A percentile compares a stretch with the other conserved stretches of the same genome.
phyloP scores from a whole-genome alignment of 1,140 invertebrate species.

The Drosophila lini region DNA sequence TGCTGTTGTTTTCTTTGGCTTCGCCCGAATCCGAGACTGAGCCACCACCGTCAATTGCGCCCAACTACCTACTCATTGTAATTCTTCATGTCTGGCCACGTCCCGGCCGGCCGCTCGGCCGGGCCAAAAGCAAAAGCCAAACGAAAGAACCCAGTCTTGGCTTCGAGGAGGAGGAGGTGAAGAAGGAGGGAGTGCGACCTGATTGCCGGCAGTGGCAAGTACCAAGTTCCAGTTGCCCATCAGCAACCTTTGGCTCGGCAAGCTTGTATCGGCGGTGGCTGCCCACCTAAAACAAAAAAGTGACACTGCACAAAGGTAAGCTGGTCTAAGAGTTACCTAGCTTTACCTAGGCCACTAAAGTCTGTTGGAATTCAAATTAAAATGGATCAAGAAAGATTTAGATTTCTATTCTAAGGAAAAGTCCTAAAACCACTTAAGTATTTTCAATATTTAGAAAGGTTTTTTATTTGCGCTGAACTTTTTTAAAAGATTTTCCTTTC shows the following conservation, averaged over 20 bases:
- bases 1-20: slow-evolving; percentile 18
- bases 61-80: slow-evolving; percentile 82
- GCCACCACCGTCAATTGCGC: slow-evolving; percentile 72
- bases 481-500: too few species aligned
- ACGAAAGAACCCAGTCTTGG: slow-evolving; percentile 8
- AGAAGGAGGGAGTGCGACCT: slow-evolving; percentile 60
- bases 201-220: slow-evolving; percentile 72
- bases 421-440: too few species aligned
- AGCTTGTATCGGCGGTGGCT: slow-evolving; percentile 49
- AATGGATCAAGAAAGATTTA: not conserved
- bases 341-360: too few species aligned
- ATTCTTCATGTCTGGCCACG: slow-evolving; percentile 79
- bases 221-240: slow-evolving; percentile 69
- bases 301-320: not conserved
- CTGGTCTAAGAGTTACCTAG: not conserved
- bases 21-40: slow-evolving; percentile 17
- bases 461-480: too few species aligned
- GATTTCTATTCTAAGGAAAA: not conserved
- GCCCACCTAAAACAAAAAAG: slow-evolving; percentile 44
- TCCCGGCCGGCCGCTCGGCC: slow-evolving; percentile 9
- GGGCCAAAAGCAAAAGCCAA: slow-evolving; percentile 29
- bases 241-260: slow-evolving; percentile 72
- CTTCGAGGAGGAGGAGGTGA: slow-evolving; percentile 11
- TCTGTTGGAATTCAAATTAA: not conserved
- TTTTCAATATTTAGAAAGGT: too few species aligned